A percentile compares a stretch with the other conserved stretches of the same genome.
These are phyloP conservation scores for Pygocentrus nattereri DNA, from an alignment of 2,797 vertebrate species.

Conservation along the genomic window DNA sequence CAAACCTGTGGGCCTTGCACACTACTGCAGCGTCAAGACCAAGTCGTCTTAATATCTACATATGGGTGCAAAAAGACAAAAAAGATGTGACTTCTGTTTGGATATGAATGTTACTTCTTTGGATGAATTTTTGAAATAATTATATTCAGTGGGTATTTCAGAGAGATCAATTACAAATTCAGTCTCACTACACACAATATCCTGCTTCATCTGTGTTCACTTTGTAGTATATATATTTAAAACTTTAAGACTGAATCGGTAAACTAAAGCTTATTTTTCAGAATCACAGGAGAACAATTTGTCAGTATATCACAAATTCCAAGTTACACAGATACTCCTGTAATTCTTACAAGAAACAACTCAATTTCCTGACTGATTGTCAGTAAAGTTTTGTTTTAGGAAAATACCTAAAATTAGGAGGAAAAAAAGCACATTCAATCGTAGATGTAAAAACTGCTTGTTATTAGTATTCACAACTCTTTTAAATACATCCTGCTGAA, in stretches of 20 bases:
- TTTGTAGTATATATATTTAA: not conserved
- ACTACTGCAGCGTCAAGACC: not conserved
- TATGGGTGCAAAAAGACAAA: not conserved
- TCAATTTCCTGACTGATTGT: slow-evolving; percentile 11
- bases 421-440: not conserved
- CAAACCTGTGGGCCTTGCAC: not conserved
- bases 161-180: not conserved
- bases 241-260: slow-evolving; percentile 13
- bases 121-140: not conserved
- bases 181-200: not conserved
- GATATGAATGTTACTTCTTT: not conserved
- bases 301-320: not conserved
- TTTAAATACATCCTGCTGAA: slow-evolving; percentile 9
- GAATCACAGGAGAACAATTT: slow-evolving; percentile 9
- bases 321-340: not conserved
- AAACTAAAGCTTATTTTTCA: slow-evolving; percentile 14
- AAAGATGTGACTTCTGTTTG: not conserved
- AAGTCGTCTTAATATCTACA: not conserved
- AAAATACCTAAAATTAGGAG: slow-evolving; percentile 4
- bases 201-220: not conserved
- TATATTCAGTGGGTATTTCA: not conserved
- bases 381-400: not conserved
- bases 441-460: not conserved
- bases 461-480: not conserved
- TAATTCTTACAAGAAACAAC: not conserved